Percentiles rank a stretch among this genome's conserved stretches.
Conservation (phyloP, 2,888 invertebrate genomes). For the Lingula anatina region DNA sequence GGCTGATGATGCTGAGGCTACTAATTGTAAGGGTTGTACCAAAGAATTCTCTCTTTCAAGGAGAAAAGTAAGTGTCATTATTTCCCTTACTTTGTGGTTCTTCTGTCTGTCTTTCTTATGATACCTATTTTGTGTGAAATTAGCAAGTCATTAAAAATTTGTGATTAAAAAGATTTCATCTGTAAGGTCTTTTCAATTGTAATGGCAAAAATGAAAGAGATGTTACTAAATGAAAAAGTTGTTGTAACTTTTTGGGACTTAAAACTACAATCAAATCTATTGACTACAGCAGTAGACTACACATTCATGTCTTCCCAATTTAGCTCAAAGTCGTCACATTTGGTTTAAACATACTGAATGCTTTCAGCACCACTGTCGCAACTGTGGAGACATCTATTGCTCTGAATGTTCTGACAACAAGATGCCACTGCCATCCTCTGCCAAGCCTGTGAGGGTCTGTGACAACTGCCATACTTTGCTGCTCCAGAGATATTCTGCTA, state of each 20-base stretch:
- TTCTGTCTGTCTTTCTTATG: not conserved
- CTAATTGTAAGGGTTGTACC: conserved; percentile 76
- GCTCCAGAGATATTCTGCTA: conserved; percentile 59
- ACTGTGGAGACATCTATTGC: conserved; percentile 95
- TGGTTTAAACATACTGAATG: too few species aligned
- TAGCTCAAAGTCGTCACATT: too few species aligned
- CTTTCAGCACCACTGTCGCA: conserved; percentile 88
- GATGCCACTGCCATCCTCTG: conserved; percentile 71
- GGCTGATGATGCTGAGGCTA: conserved; percentile 69
- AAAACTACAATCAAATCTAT: too few species aligned
- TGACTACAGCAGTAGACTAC: too few species aligned
- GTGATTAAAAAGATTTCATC: too few species aligned
- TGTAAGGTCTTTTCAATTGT: too few species aligned
- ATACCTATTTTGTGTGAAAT: too few species aligned
- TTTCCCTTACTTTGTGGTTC: not conserved
- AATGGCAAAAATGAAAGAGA: too few species aligned
- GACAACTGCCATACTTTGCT: conserved; percentile 72
- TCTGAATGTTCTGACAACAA: conserved; percentile 87
- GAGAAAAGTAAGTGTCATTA: conserved; percentile 65
- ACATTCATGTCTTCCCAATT: too few species aligned
- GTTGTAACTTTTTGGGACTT: too few species aligned
- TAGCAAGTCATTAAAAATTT: too few species aligned
- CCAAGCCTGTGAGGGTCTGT: conserved; percentile 90
- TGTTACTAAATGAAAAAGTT: too few species aligned
- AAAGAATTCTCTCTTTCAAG: conserved; percentile 89